Evolutionary conservation across 2,113 vertebrate species (phyloP).

Genomic region (Odobenus rosmarus): DNA sequence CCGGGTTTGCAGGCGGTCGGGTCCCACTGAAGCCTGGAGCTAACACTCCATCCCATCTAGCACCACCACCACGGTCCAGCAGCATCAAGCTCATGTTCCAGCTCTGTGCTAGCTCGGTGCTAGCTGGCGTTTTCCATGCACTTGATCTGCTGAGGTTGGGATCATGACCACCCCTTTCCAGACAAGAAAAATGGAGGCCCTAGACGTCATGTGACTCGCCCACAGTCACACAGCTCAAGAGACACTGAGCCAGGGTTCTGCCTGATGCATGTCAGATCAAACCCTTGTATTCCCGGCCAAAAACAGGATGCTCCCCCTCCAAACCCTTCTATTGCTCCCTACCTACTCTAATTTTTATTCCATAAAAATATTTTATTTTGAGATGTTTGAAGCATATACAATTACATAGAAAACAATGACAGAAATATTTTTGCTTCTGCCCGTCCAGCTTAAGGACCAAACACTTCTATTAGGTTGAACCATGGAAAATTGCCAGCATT

Average conservation of each 20-base stretch:
- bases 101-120: no score
- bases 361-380: not conserved
- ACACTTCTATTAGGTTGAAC: not conserved
- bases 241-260: not conserved
- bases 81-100: not conserved
- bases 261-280: not conserved
- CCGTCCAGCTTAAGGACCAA: not conserved
- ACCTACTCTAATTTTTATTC: not conserved
- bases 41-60: not conserved
- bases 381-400: not conserved
- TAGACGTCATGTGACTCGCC: no score
- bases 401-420: not conserved
- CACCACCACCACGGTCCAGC: rapidly evolving
- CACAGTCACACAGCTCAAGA: not conserved
- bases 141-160: not conserved
- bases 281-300: not conserved
- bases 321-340: not conserved
- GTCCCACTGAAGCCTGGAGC: not conserved
- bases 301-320: not conserved
- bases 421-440: not conserved
- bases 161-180: not conserved
- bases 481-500: not conserved
- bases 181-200: not conserved
- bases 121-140: not conserved
- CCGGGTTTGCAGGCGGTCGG: not conserved